phyloP scores from a whole-genome alignment of 2,797 vertebrate genomes.

The Orestias chungarensis region DNA sequence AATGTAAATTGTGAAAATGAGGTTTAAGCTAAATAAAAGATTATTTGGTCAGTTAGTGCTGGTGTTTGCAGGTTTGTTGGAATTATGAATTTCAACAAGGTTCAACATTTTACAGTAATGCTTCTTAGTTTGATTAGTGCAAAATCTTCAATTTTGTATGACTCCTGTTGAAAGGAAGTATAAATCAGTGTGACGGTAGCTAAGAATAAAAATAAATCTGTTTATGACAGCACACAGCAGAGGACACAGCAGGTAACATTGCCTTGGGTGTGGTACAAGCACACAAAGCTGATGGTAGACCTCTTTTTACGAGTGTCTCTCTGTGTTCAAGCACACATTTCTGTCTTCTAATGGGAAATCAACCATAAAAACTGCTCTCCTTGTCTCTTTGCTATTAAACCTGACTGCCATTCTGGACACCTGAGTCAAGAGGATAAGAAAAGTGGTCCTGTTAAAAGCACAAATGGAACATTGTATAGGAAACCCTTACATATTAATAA shows the following conservation, averaged over 20 bases:
- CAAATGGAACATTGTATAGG: not conserved
- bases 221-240: slow-evolving; percentile 33
- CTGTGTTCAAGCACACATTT: slow-evolving; percentile 44
- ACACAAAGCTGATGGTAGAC: slow-evolving; percentile 36
- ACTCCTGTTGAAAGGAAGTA: slow-evolving; percentile 22
- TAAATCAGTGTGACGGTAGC: slow-evolving; percentile 15
- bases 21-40: too few relatives aligned
- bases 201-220: slow-evolving; percentile 38
- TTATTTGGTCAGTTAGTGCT: slow-evolving; percentile 13
- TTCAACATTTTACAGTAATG: not conserved
- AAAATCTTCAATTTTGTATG: slow-evolving; percentile 7
- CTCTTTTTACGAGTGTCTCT: slow-evolving; percentile 41
- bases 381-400: slow-evolving; percentile 26
- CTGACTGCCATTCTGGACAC: slow-evolving; percentile 12
- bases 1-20: not conserved
- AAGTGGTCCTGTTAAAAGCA: slow-evolving; percentile 17
- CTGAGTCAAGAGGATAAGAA: slow-evolving; percentile 7
- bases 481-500: not conserved
- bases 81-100: too few relatives aligned
- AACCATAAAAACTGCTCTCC: slow-evolving; percentile 32
- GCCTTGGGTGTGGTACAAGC: slow-evolving; percentile 24
- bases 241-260: slow-evolving; percentile 44
- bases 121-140: not conserved
- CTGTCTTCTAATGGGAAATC: slow-evolving; percentile 46
- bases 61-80: not conserved